Evolutionary conservation across 2,113 vertebrate species (phyloP).

Genomic region (Nestor notabilis): DNA sequence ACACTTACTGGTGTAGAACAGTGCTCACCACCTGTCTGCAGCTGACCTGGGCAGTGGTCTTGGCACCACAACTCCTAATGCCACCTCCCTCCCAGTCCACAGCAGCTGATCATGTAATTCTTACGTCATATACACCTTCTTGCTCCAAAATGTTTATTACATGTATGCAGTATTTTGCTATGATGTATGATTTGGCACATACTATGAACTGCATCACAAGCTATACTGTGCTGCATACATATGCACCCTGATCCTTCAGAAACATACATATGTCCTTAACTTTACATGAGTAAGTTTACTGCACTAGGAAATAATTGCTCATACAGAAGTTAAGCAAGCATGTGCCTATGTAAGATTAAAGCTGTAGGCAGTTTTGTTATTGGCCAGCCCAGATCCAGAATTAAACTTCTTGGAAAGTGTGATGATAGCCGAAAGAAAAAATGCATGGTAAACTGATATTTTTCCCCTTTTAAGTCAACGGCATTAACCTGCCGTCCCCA

Average conservation of each 20-base stretch:
- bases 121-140: neutral
- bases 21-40: neutral
- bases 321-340: neutral
- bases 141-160: neutral
- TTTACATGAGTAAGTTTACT: neutral
- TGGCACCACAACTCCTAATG: neutral
- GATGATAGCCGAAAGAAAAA: conserved; percentile 31
- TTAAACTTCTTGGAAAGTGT: neutral
- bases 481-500: conserved; percentile 26
- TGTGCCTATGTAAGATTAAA: neutral
- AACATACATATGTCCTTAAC: neutral
- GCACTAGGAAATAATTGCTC: neutral
- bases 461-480: conserved; percentile 14
- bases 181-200: neutral
- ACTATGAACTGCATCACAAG: neutral
- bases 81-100: neutral
- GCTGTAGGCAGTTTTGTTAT: neutral
- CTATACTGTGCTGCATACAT: neutral
- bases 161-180: neutral
- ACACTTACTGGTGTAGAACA: neutral
- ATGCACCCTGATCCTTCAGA: neutral
- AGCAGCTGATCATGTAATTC: neutral
- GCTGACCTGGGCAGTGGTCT: neutral
- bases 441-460: neutral
- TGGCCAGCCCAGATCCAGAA: neutral